Conservation (phyloP, 2,888 invertebrate genomes). For the Pammene fasciana region DNA sequence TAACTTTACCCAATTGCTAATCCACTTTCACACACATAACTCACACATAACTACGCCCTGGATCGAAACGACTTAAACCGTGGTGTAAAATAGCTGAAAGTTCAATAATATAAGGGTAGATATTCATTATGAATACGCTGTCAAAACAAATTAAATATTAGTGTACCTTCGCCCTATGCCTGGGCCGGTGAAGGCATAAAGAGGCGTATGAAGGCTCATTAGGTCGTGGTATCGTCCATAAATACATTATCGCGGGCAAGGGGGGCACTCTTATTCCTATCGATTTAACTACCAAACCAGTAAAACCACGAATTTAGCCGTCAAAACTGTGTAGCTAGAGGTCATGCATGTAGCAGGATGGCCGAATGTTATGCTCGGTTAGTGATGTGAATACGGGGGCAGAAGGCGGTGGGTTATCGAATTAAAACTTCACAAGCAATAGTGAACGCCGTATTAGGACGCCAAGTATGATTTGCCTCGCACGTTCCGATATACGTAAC, state of each 20-base stretch:
- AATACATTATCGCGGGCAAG: conserved; percentile 77
- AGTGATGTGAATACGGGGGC: conserved; percentile 44
- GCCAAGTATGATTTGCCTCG: conserved; percentile 81
- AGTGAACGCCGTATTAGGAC: conserved; percentile 81
- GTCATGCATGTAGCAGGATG: not conserved
- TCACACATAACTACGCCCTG: not conserved
- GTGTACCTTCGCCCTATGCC: conserved; percentile 45
- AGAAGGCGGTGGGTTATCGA: conserved; percentile 73
- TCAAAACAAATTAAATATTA: conserved; percentile 41
- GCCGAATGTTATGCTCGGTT: not conserved
- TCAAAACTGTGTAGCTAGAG: not conserved
- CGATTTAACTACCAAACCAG: not conserved
- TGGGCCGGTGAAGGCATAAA: conserved; percentile 63
- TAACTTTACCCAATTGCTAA: too few relatives aligned
- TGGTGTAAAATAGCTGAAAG: not conserved
- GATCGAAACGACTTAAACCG: not conserved
- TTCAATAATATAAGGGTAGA: not conserved
- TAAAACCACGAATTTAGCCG: not conserved
- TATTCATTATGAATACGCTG: conserved; percentile 24
- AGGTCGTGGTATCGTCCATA: conserved; percentile 81
- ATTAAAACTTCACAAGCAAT: conserved; percentile 83
- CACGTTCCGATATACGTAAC: conserved; percentile 51
- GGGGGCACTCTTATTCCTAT: conserved; percentile 11
- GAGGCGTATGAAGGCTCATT: conserved; percentile 79
- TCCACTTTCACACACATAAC: too few relatives aligned